These are phyloP conservation scores for Mustela nigripes DNA, from an alignment of 2,113 vertebrate genomes.

Conservation along the genomic window DNA sequence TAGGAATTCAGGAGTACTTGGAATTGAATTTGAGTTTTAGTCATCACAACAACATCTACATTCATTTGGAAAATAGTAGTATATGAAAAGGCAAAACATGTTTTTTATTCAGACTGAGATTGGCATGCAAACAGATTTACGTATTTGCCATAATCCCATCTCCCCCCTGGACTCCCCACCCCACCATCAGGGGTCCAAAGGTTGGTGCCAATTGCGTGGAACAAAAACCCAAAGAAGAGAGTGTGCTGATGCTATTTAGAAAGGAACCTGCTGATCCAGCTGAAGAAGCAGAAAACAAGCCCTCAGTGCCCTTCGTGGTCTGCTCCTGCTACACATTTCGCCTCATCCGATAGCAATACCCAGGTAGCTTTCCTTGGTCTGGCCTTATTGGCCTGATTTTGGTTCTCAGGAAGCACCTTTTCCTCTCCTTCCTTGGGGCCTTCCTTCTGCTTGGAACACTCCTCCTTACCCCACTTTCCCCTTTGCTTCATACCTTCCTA, in stretches of 20 bases:
- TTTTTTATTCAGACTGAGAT: not conserved
- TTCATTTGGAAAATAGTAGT: not conserved
- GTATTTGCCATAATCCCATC: not conserved
- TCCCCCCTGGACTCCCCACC: rapidly evolving
- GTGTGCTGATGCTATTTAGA: not conserved
- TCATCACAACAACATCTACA: not conserved
- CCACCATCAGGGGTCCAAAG: not conserved
- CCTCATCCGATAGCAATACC: not conserved
- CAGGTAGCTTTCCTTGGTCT: not conserved
- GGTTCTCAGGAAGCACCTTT: not conserved
- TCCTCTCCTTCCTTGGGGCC: not conserved
- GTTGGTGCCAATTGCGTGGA: not conserved
- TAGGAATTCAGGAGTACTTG: not conserved
- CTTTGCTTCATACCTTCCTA: not conserved
- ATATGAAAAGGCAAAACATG: not conserved
- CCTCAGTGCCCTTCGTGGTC: not conserved
- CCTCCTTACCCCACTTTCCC: not conserved
- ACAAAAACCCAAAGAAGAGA: not conserved
- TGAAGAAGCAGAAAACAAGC: not conserved
- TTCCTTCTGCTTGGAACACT: not conserved
- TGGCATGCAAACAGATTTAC: not conserved
- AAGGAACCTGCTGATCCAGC: not conserved
- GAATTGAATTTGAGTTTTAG: conserved; percentile 30
- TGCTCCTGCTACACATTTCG: not conserved
- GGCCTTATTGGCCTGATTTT: not conserved